Conservation (phyloP, 2,888 invertebrate genomes). For the Rhaphigaster nebulosa region DNA sequence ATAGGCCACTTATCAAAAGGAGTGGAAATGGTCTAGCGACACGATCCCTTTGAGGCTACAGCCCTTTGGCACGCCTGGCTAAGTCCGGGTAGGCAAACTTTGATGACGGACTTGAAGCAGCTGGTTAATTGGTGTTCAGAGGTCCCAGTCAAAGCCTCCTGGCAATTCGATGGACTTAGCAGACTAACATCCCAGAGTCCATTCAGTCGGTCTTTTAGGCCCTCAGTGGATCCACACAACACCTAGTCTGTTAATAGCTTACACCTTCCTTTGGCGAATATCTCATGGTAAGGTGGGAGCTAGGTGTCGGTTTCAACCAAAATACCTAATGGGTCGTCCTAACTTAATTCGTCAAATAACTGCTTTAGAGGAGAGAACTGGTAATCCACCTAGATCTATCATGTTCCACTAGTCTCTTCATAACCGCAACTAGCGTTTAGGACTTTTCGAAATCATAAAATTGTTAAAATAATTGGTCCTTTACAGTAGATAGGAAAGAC, state of each 20-base stretch:
- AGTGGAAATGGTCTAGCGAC: constrained; percentile 21
- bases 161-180: constrained; percentile 32
- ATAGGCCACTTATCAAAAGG: constrained; percentile 19
- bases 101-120: constrained; percentile 46
- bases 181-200: not conserved
- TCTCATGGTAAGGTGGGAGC: not conserved
- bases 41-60: constrained; percentile 38
- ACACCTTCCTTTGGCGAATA: not conserved
- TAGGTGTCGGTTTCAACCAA: not conserved
- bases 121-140: constrained; percentile 27
- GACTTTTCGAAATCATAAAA: not conserved
- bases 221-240: constrained; percentile 23
- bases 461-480: too few species aligned
- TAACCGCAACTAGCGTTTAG: not conserved
- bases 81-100: constrained; percentile 10
- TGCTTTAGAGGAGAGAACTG: not conserved
- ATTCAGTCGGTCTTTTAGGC: constrained; percentile 3
- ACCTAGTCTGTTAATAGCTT: constrained; percentile 37
- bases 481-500: too few species aligned
- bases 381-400: not conserved
- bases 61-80: constrained; percentile 38
- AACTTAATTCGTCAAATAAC: not conserved
- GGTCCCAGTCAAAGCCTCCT: constrained; percentile 42
- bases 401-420: not conserved
- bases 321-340: not conserved